phyloP scores from a whole-genome alignment of 2,797 vertebrate species.

The Chelmon rostratus region DNA sequence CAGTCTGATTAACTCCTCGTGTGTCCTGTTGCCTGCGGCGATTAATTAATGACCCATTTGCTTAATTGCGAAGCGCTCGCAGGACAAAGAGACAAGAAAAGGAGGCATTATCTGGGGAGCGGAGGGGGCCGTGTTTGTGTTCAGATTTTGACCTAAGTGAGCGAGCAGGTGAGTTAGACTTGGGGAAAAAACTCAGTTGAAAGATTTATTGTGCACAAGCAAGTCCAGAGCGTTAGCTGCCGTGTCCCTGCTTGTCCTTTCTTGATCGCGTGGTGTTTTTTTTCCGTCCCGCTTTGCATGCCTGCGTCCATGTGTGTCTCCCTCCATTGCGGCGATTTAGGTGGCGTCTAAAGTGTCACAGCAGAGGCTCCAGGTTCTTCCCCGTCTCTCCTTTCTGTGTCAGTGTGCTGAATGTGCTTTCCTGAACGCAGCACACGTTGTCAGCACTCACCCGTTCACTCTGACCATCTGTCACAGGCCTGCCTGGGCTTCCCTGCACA shows the following conservation, averaged over 20 bases:
- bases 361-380: conserved; percentile 57
- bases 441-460: conserved; percentile 67
- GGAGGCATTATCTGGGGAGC: conserved; percentile 32
- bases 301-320: conserved; percentile 12
- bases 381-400: conserved; percentile 50
- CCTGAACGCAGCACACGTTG: conserved; percentile 57
- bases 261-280: conserved; percentile 17
- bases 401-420: conserved; percentile 61
- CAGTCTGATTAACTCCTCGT: conserved; percentile 77
- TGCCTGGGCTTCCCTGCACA: conserved; percentile 68
- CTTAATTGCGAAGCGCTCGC: conserved; percentile 76
- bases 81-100: conserved; percentile 63
- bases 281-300: neutral
- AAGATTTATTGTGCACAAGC: conserved; percentile 1
- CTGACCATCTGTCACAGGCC: conserved; percentile 77
- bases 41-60: conserved; percentile 86
- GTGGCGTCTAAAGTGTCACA: conserved; percentile 49
- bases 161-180: conserved; percentile 40
- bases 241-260: conserved; percentile 20
- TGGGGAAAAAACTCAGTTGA: conserved; percentile 3
- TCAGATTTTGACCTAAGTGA: conserved; percentile 19
- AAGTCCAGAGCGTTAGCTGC: conserved; percentile 6
- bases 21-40: conserved; percentile 75
- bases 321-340: conserved; percentile 18
- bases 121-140: conserved; percentile 43